Base-by-base conservation (phyloP, 2,888 invertebrate genomes). In the Drosophila lacicola region DNA sequence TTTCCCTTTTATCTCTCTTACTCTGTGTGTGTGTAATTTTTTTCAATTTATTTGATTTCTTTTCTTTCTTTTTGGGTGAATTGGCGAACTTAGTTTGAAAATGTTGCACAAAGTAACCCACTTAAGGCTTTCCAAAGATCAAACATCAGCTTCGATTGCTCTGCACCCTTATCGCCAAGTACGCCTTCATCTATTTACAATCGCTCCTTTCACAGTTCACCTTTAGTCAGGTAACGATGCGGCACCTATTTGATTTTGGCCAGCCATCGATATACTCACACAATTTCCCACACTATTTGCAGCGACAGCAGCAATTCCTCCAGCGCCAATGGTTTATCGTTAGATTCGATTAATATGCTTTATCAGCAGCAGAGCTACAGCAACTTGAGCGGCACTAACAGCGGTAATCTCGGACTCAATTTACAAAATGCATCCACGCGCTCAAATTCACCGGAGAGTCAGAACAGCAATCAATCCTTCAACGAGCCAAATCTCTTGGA, bases 111-210 rank as follows among this genome's bases (percentile, higher is more conserved):
- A 90, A 92, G 91, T 90, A 91, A 91, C 90, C 92, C 92, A 89
- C 90, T 92, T 89, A 92, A 91, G 90, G 91, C 90, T 85, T 91
- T 92, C 89, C 92, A 92, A 92, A 91, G 92, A 90, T 82, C 83
- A 87, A 92, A 92, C 88, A 90, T 92, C 88, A 92, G 91, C 90
- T 92, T 92, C 92, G 92, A 92, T 90, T 91, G 92, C 90, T 91
- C 92, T 87, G 91, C 92, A 90, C 92, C 92, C 82, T 91, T 92
- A 89, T 92, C 92, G 87, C 92, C 92, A 78, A 91, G 92, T 89
- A 92, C 92, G 89, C 91, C 92, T 82, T 90, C 92, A 82, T 91
- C 92, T 88, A 84, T 91, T 87, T 91, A 92, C 88, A 91, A 91
- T 90, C 91, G 91, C 80, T 92, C 92, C 82, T 92, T 92, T 86